These are phyloP conservation scores for Meloidogyne floridensis DNA, from an alignment of 1,140 invertebrate genomes.

Conservation along the genomic window DNA sequence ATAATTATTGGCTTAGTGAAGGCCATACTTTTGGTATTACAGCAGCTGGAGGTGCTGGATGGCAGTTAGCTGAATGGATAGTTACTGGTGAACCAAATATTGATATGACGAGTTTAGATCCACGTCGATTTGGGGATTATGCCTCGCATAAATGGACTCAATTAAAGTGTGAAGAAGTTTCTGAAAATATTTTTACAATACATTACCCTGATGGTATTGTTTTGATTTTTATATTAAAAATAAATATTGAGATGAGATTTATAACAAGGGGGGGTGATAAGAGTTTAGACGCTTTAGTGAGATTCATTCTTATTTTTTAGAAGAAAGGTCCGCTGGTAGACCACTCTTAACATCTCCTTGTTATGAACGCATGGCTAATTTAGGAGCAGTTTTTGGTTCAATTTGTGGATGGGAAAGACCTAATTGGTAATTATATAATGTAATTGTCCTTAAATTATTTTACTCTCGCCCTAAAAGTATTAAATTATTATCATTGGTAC, in stretches of 20 bases:
- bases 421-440: not conserved
- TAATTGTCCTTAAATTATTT: no score
- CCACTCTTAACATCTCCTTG: not conserved
- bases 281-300: no score
- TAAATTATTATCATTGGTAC: no score
- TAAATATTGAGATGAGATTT: no score
- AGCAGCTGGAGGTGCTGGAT: not conserved
- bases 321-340: not conserved
- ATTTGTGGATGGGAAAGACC: conserved; percentile 10
- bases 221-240: not conserved
- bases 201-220: not conserved
- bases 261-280: no score
- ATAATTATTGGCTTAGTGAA: conserved; percentile 9
- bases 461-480: no score
- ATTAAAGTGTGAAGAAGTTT: not conserved
- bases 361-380: not conserved
- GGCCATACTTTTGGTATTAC: not conserved
- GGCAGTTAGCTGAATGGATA: conserved; percentile 3
- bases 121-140: not conserved
- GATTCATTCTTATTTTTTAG: not conserved
- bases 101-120: not conserved
- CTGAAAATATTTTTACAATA: conserved; percentile 1
- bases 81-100: not conserved
- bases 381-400: conserved; percentile 1
- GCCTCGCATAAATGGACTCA: not conserved